phyloP scores from a whole-genome alignment of 2,888 invertebrate species.

The Pyralis farinalis region DNA sequence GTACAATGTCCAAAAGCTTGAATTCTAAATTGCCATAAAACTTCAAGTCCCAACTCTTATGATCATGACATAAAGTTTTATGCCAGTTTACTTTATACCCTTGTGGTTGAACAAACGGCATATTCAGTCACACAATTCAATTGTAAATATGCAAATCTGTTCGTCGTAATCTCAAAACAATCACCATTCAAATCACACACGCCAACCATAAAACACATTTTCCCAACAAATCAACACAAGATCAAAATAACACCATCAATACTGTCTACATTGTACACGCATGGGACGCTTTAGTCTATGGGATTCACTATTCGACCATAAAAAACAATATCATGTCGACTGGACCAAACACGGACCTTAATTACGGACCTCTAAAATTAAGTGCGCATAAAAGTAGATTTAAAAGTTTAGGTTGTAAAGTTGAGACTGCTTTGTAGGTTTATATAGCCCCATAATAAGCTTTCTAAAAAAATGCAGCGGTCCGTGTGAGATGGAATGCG shows the following conservation, averaged over 20 bases:
- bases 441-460: slow-evolving; percentile 47
- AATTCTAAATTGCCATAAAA: too few species aligned
- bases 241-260: slow-evolving; percentile 5
- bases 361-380: slow-evolving; percentile 46
- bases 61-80: too few species aligned
- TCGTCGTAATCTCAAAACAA: too few species aligned
- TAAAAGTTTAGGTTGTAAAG: slow-evolving; percentile 20
- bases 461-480: slow-evolving; percentile 70
- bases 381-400: slow-evolving; percentile 22
- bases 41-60: too few species aligned
- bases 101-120: too few species aligned
- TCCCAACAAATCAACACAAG: slow-evolving; percentile 6
- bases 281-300: slow-evolving; percentile 7
- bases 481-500: slow-evolving; percentile 66
- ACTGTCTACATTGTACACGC: slow-evolving; percentile 3
- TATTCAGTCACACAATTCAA: too few species aligned
- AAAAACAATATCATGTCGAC: slow-evolving; percentile 74
- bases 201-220: slow-evolving; percentile 1
- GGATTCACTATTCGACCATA: slow-evolving; percentile 63
- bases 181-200: background rate
- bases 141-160: too few species aligned
- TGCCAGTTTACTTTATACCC: too few species aligned
- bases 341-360: slow-evolving; percentile 60
- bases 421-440: slow-evolving; percentile 20
- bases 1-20: too few species aligned